Evolutionary conservation across 2,113 vertebrate genomes (phyloP).

Genomic region (Choloepus hoffmanni): DNA sequence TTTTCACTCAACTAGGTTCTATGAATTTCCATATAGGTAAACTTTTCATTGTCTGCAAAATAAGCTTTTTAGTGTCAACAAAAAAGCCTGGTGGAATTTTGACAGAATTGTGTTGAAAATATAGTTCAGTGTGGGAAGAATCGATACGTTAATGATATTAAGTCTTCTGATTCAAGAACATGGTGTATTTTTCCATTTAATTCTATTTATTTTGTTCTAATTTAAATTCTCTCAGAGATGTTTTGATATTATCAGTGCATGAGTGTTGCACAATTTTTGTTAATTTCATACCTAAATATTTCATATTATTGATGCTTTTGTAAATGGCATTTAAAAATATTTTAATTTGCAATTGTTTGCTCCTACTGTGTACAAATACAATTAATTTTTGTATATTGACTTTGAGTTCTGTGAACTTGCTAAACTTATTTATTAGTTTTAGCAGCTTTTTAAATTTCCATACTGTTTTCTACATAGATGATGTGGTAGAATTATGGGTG

Average conservation of each 20-base stretch:
- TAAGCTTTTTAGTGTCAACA: neutral
- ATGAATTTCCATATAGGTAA: slow-evolving; percentile 16
- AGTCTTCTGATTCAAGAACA: neutral
- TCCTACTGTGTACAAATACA: neutral
- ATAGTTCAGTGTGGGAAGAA: neutral
- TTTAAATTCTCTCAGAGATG: neutral
- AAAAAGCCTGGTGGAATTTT: neutral
- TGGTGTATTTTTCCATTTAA: neutral
- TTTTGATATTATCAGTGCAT: neutral
- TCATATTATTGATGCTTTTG: neutral
- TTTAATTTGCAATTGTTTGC: neutral
- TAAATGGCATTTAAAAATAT: neutral
- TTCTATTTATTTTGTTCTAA: neutral
- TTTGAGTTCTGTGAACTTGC: neutral
- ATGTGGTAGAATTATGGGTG: too few relatives aligned
- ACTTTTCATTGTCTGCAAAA: neutral
- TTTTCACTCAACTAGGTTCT: neutral
- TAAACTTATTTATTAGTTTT: neutral
- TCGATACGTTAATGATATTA: neutral
- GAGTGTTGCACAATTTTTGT: neutral
- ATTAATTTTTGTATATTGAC: neutral
- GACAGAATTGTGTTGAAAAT: neutral
- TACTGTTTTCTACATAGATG: neutral
- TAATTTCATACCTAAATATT: neutral
- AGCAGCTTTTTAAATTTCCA: neutral